Conservation (phyloP, 2,888 invertebrate species). For the Desoria tigrina region DNA sequence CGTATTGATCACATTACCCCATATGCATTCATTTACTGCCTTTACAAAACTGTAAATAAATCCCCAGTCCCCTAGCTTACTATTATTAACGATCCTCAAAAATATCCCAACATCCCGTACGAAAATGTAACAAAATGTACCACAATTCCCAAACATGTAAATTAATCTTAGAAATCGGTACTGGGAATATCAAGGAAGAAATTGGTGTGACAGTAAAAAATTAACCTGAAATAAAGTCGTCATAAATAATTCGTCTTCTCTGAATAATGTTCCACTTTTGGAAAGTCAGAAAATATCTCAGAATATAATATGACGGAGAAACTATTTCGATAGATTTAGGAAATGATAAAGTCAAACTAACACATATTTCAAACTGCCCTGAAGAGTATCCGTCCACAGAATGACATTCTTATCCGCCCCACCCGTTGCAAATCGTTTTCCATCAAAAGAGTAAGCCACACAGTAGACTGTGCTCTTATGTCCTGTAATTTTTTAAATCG, state of each 20-base stretch:
- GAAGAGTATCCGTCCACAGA: constrained; percentile 94
- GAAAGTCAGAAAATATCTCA: not conserved
- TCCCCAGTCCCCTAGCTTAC: no score
- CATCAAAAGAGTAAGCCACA: constrained; percentile 88
- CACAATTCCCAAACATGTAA: no score
- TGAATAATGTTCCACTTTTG: no score
- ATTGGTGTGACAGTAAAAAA: no score
- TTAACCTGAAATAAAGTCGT: not conserved
- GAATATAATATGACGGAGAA: constrained; percentile 1
- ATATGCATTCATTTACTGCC: not conserved
- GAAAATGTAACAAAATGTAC: no score
- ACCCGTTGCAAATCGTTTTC: constrained; percentile 94
- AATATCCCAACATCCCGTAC: no score
- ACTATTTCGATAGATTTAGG: constrained; percentile 9
- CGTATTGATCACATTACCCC: not conserved
- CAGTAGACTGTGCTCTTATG: constrained; percentile 94
- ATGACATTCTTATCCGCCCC: constrained; percentile 97
- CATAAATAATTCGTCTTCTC: constrained; percentile 11
- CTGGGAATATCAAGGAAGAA: no score
- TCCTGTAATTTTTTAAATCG: constrained; percentile 57
- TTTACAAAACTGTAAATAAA: constrained; percentile 6
- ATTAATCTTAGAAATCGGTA: no score
- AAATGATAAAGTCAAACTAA: constrained; percentile 62
- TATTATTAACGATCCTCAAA: no score
- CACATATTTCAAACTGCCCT: constrained; percentile 94